Evolutionary conservation across 2,888 invertebrate species (phyloP), one percentile per base, ranked within the genome.

Genomic region (Steinernema scapterisci): DNA sequence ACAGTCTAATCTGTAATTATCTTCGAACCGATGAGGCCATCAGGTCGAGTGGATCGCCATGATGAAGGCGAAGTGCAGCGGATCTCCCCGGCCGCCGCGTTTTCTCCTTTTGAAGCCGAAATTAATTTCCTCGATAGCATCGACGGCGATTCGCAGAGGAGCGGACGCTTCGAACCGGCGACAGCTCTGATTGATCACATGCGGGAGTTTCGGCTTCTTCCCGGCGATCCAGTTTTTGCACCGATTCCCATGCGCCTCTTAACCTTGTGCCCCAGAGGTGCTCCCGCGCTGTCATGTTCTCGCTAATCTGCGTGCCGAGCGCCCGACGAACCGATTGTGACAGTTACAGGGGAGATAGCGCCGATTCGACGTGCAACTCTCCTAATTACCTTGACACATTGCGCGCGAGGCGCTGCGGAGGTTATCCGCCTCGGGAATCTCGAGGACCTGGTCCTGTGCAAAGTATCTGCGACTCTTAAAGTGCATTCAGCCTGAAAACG

Each of bases 371-470:
- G 63, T 63, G 63, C 63, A 63, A 63, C 63, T 63, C 63, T 27
- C 27, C 63, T 63, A 63, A 63, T 63, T 63, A 63, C 63, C 63
- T 63, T 63, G 63, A 63, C 63, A 63, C 63, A 63, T 63, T 63
- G 63, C 63, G 63, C 63, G 63, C 27, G 31, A 16, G 3, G 38
- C 38, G 63, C 63, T 27, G 27, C 16, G 63, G 63, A 63, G 63
- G 63, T 63, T 63, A 63, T 63, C 63, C 63, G 63, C 11, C 16
- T 54, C 54, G 54, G 48, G 48, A 54, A 54, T 25, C 48, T 48
- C 48, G n/a, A 19, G 48, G 48, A 48, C 2, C n/a, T 19, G n/a
- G n/a, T 48, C 7, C 9, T 45, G 45, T 7, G 45, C 45, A 45
- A 16, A 44, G 45, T 13, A 13, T 44, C 45, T 7, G 9, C 9